Evolutionary conservation across 1,140 invertebrate species (phyloP).

Genomic region (Drosophila willistoni): DNA sequence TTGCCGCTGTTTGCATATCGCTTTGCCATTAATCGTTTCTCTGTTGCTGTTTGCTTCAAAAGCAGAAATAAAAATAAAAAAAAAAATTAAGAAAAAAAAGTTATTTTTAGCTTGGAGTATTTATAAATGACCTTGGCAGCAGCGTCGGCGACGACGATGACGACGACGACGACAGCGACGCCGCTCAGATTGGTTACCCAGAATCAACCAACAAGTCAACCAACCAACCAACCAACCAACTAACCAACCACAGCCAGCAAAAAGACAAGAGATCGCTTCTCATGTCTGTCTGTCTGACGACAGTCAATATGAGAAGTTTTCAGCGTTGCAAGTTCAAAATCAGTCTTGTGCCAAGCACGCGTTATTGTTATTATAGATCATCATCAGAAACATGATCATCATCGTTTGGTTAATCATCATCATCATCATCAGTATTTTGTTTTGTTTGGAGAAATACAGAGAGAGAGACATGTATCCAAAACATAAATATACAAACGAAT

Average conservation of each 20-base stretch:
- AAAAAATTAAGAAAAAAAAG: slow-evolving; percentile 37
- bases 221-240: too few species aligned
- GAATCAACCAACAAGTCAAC: not conserved
- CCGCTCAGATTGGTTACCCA: not conserved
- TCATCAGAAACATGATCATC: not conserved
- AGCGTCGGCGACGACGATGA: not conserved
- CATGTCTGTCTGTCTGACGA: not conserved
- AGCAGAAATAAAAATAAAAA: slow-evolving; percentile 27
- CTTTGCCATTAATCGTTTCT: slow-evolving; percentile 49
- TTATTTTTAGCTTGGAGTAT: slow-evolving; percentile 77
- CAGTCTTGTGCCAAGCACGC: not conserved
- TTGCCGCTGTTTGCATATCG: slow-evolving; percentile 58
- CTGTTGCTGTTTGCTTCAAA: slow-evolving; percentile 46
- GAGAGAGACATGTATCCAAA: too few species aligned
- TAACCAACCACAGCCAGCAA: too few species aligned
- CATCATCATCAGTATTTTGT: too few species aligned
- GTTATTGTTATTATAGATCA: not conserved
- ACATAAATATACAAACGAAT: too few species aligned
- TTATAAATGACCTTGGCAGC: slow-evolving; percentile 78
- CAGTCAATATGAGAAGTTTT: not conserved
- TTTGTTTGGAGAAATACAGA: too few species aligned
- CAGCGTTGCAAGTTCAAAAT: not conserved
- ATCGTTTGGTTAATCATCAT: too few species aligned
- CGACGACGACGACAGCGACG: not conserved
- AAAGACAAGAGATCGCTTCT: not conserved